Evolutionary conservation across 1,140 invertebrate species (phyloP).

Genomic region (Heliconius hewitsoni): DNA sequence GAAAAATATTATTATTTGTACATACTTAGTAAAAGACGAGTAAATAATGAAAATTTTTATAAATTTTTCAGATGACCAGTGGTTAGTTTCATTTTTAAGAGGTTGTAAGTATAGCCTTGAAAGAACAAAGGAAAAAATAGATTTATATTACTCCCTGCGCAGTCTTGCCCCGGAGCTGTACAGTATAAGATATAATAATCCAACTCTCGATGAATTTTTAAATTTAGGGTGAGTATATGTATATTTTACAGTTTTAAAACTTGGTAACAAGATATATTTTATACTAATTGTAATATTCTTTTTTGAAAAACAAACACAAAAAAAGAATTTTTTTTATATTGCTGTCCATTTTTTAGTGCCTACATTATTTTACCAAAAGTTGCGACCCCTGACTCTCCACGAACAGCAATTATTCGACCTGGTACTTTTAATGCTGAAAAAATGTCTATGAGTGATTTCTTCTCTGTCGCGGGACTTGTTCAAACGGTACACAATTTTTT

Average conservation of each 20-base stretch:
- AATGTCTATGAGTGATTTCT: constrained; percentile 47
- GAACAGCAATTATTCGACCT: constrained; percentile 47
- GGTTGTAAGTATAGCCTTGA: constrained; percentile 86
- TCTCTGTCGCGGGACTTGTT: constrained; percentile 40
- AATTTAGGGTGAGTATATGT: constrained; percentile 58
- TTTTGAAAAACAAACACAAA: too few relatives aligned
- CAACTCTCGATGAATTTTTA: constrained; percentile 65
- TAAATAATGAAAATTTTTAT: too few relatives aligned
- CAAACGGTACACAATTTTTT: constrained; percentile 47
- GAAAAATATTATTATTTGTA: too few relatives aligned
- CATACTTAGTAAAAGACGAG: too few relatives aligned
- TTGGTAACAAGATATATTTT: too few relatives aligned
- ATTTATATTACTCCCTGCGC: constrained; percentile 83
- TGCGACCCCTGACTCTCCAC: constrained; percentile 41
- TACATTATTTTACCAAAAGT: constrained; percentile 54
- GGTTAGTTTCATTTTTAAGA: constrained; percentile 83
- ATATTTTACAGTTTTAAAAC: too few relatives aligned
- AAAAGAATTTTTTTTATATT: not conserved
- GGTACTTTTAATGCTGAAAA: constrained; percentile 53
- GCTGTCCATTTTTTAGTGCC: constrained; percentile 40
- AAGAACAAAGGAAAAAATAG: constrained; percentile 84
- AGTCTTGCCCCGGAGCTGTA: constrained; percentile 81
- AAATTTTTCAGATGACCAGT: constrained; percentile 80
- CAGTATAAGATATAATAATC: constrained; percentile 49
- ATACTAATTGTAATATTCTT: too few relatives aligned